phyloP scores from a whole-genome alignment of 2,797 vertebrate species.

The Hydrocynus forskahlii region DNA sequence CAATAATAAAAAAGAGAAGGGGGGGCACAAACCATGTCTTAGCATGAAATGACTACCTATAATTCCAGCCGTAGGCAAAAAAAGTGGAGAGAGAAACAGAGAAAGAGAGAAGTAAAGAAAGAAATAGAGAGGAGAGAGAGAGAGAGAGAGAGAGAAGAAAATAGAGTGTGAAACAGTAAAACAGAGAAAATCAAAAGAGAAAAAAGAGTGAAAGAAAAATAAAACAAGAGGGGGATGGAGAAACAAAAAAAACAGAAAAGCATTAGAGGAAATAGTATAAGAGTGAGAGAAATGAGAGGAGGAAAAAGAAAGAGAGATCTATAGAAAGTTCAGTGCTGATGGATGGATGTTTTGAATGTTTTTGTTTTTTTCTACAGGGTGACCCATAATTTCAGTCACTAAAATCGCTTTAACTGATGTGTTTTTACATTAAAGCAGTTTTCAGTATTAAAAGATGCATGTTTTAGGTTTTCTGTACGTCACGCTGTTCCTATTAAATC shows the following conservation, averaged over 20 bases:
- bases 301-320: too few relatives aligned
- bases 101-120: conserved; percentile 38
- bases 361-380: neutral
- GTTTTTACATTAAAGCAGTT: neutral
- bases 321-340: too few relatives aligned
- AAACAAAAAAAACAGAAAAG: neutral
- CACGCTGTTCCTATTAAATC: neutral
- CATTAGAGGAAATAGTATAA: neutral
- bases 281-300: too few relatives aligned
- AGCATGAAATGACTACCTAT: conserved; percentile 79
- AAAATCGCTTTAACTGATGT: neutral
- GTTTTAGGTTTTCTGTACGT: too few relatives aligned
- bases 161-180: neutral
- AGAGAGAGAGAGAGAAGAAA: neutral
- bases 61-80: conserved; percentile 74
- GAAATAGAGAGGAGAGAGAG: conserved; percentile 35
- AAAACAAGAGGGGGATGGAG: neutral
- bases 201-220: too few relatives aligned
- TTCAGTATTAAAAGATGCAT: neutral
- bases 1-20: conserved; percentile 67
- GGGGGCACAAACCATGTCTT: conserved; percentile 68
- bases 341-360: conserved; percentile 13
- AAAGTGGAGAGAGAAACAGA: conserved; percentile 41
- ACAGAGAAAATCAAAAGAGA: neutral
- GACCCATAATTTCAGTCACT: too few relatives aligned